phyloP scores from a whole-genome alignment of 2,888 invertebrate genomes.

The Eupithecia subfuscata region DNA sequence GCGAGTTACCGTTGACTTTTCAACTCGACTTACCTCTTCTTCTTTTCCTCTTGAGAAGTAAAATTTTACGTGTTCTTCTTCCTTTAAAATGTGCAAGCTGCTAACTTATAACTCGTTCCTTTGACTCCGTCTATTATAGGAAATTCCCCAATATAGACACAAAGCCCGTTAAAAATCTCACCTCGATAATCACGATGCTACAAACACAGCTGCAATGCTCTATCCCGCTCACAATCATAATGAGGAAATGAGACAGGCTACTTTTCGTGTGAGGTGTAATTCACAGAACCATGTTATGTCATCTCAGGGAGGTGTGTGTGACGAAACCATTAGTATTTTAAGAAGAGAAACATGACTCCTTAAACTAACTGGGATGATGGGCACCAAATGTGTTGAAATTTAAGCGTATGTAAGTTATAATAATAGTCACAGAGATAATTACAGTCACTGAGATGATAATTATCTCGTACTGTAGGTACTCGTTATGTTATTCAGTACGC shows the following conservation, averaged over 20 bases:
- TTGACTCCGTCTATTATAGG: not conserved
- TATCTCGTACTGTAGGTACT: not conserved
- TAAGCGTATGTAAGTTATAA: not conserved
- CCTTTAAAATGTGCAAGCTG: not conserved
- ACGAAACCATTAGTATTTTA: constrained; percentile 24
- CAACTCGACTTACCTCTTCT: too few relatives aligned
- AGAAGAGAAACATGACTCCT: constrained; percentile 24
- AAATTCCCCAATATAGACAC: constrained; percentile 43
- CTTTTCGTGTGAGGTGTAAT: constrained; percentile 58
- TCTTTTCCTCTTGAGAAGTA: too few relatives aligned
- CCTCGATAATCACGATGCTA: constrained; percentile 59
- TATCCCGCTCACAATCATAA: constrained; percentile 47
- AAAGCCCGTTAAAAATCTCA: constrained; percentile 66
- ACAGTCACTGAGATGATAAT: not conserved
- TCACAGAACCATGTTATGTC: constrained; percentile 59
- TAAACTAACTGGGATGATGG: not conserved
- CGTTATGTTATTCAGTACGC: not conserved
- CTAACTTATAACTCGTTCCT: not conserved
- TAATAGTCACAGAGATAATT: not conserved
- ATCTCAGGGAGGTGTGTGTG: constrained; percentile 30
- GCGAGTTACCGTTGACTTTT: not conserved
- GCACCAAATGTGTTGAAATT: not conserved
- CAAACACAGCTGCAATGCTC: constrained; percentile 60
- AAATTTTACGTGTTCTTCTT: not conserved
- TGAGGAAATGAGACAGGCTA: constrained; percentile 51